phyloP scores from a whole-genome alignment of 2,113 vertebrate species.

The Pagrus major region DNA sequence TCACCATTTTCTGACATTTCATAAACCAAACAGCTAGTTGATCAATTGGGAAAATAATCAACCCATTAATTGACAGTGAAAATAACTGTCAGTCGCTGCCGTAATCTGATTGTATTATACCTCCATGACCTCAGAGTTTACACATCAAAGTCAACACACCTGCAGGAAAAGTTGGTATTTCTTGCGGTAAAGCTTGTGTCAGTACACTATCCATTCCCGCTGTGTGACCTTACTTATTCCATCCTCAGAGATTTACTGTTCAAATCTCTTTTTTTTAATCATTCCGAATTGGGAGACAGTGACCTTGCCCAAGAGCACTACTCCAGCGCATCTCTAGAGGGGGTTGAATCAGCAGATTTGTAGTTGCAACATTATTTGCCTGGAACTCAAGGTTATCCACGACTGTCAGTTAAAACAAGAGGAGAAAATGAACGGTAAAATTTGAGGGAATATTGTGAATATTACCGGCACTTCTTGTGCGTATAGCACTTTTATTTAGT shows the following conservation, averaged over 20 bases:
- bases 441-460: constrained; percentile 9
- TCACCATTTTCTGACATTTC: too few species aligned
- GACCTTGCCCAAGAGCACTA: constrained; percentile 65
- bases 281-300: constrained; percentile 47
- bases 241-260: constrained; percentile 47
- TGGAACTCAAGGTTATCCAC: constrained; percentile 50
- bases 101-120: neutral
- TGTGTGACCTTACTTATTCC: constrained; percentile 47
- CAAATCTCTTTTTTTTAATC: constrained; percentile 55
- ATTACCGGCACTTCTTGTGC: neutral
- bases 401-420: constrained; percentile 19
- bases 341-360: constrained; percentile 61
- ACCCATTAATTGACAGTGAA: too few species aligned
- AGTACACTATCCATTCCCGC: constrained; percentile 18
- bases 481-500: too few species aligned
- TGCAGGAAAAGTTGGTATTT: constrained; percentile 6
- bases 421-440: neutral
- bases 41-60: too few species aligned
- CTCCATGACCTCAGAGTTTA: constrained; percentile 1
- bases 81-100: too few species aligned
- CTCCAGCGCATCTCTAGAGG: constrained; percentile 14
- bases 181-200: constrained; percentile 16
- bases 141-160: constrained; percentile 38
- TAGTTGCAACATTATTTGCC: constrained; percentile 21
- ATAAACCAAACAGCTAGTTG: too few species aligned